Evolutionary conservation across 2,888 invertebrate species (phyloP), one percentile per base, ranked within the genome.

Genomic region (Helobdella robusta): DNA sequence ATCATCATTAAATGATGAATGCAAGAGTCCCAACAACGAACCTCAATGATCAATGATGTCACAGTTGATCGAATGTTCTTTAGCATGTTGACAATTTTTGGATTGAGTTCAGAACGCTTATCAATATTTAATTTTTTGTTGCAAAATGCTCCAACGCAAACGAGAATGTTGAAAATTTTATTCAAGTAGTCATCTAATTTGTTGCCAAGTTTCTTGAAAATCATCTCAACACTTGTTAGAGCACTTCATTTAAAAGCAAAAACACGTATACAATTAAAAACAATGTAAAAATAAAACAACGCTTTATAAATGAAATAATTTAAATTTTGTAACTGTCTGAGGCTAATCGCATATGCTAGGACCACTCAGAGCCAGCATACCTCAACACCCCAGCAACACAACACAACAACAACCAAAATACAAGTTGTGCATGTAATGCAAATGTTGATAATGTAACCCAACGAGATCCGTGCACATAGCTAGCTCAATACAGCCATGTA

Each of bases 81-180:
- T 34, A 65, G n/a, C 30, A 48, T 28, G 11, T 35, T 60, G 34
- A 59, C n/a, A 20, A 56, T 32, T 25, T 40, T 50, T 5, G 44
- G 30, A 34, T 28, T 30, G 5, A 80, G 64, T 56, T 70, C 67
- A 1, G 82, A 18, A 77, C 80, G 64, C 40, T 71, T 70, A 35
- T 74, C 73, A 23, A 87, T 79, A n/a, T n/a, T n/a, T 78, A 60
- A 62, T 73, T 74, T 44, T 71, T 68, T 0, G 73, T 72, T 15
- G 73, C 67, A 3, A 44, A 61, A 60, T 2, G 71, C 68, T 5
- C 60, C 35, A 58, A 89, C 83, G 36, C 86, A 85, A 18, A 89
- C 80, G 30, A 89, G 80, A 61, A 91, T 81, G 72, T 87, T 86
- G 0, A 91, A 80, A 52, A 92, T 80, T 71, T 85, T 85, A 0